Evolutionary conservation across 1,140 invertebrate species (phyloP).

Genomic region (Eupristina koningsbergeri): DNA sequence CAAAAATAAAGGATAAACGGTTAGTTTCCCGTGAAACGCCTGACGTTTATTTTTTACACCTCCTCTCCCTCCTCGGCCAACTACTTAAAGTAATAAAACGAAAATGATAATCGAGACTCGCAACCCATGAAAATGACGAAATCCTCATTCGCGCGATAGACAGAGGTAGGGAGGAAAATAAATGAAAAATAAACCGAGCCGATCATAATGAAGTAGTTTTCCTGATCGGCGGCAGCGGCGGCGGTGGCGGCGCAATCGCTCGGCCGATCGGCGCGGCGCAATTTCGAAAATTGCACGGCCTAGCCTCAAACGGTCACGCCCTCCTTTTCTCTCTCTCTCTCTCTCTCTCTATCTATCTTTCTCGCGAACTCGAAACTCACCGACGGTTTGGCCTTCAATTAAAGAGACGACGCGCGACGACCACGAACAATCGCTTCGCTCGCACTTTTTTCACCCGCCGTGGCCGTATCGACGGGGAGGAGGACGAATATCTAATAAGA

Average conservation of each 20-base stretch:
- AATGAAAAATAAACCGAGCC: background rate
- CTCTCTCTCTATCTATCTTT: too few relatives aligned
- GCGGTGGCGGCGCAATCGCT: slow-evolving; percentile 17
- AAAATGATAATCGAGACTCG: too few relatives aligned
- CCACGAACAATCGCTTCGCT: background rate
- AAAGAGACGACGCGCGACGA: slow-evolving; percentile 47
- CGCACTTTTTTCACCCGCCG: background rate
- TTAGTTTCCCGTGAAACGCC: too few relatives aligned
- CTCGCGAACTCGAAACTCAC: background rate
- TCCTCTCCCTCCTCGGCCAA: too few relatives aligned
- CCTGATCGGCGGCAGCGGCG: too few relatives aligned
- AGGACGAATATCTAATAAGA: slow-evolving; percentile 67
- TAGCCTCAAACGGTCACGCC: slow-evolving; percentile 1
- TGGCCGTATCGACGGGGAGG: slow-evolving; percentile 13
- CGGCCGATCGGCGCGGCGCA: background rate
- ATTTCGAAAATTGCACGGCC: slow-evolving; percentile 41
- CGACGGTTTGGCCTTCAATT: slow-evolving; percentile 56
- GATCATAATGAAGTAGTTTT: slow-evolving; percentile 15
- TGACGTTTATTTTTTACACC: too few relatives aligned
- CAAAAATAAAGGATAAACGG: too few relatives aligned
- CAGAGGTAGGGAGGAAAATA: background rate
- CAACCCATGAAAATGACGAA: too few relatives aligned
- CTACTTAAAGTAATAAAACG: too few relatives aligned
- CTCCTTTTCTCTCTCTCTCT: too few relatives aligned
- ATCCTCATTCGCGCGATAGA: too few relatives aligned